These are phyloP conservation scores for Phoenicopterus ruber DNA, from an alignment of 2,113 vertebrate genomes.

Conservation along the genomic window DNA sequence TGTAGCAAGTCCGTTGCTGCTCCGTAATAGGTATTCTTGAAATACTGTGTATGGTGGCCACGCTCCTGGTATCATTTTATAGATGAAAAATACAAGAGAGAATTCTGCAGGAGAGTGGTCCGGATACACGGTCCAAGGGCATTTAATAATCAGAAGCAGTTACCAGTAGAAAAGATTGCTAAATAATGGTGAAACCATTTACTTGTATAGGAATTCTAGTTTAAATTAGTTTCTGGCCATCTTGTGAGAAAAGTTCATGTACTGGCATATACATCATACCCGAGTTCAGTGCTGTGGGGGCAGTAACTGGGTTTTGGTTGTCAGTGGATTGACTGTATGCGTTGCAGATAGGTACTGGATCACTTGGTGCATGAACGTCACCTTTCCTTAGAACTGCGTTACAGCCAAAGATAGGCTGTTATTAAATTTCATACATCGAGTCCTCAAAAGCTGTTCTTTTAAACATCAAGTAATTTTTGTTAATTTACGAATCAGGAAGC, in stretches of 20 bases:
- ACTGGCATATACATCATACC: not conserved
- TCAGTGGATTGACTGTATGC: accelerated
- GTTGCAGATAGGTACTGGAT: not conserved
- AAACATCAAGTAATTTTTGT: not conserved
- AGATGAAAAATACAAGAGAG: not conserved
- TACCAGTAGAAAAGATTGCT: not conserved
- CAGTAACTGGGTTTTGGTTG: not conserved
- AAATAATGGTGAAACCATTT: not conserved
- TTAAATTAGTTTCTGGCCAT: not conserved
- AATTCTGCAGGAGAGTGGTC: not conserved
- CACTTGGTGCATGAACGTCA: not conserved
- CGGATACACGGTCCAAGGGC: not conserved
- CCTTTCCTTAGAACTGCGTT: not conserved
- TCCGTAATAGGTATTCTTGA: not conserved
- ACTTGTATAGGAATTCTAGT: not conserved
- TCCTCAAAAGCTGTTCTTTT: not conserved
- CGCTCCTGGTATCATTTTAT: not conserved
- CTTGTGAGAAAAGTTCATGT: not conserved
- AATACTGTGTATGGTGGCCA: not conserved
- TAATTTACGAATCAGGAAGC: not conserved
- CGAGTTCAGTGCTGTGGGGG: accelerated
- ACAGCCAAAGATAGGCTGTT: accelerated
- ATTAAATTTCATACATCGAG: accelerated
- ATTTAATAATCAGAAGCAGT: not conserved
- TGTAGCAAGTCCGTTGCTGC: not conserved